A percentile compares a stretch with the other conserved stretches of the same genome.
phyloP scores from a whole-genome alignment of 2,888 invertebrate species.

The Aleiodes testaceus region DNA sequence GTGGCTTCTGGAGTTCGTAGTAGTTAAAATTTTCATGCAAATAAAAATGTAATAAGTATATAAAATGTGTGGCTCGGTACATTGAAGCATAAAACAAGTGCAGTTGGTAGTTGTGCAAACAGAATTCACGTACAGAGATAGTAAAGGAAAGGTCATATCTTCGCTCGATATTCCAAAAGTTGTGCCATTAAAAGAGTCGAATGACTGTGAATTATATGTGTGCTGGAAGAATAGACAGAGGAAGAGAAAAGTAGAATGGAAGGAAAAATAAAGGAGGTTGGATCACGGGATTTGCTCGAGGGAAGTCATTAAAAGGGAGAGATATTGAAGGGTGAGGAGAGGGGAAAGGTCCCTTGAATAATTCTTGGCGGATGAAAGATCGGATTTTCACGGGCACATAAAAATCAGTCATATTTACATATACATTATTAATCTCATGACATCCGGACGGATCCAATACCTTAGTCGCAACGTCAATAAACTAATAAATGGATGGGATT shows the following conservation, averaged over 20 bases:
- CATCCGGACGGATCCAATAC: not conserved
- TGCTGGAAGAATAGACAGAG: conserved; percentile 41
- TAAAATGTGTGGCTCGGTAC: not conserved
- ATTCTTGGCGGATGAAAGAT: not conserved
- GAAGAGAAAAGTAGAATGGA: conserved; percentile 34
- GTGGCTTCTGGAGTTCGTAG: too few species aligned
- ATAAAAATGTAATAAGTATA: not conserved
- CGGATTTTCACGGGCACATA: not conserved
- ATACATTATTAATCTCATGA: not conserved
- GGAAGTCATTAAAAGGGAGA: conserved; percentile 24
- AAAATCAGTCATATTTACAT: conserved; percentile 9
- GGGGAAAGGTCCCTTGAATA: not conserved
- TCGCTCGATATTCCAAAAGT: conserved; percentile 28
- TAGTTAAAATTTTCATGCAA: too few species aligned
- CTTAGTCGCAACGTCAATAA: not conserved
- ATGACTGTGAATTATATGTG: conserved; percentile 30
- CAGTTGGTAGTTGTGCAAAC: conserved; percentile 6
- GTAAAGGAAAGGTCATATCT: conserved; percentile 25
- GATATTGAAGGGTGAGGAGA: not conserved
- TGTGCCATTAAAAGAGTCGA: conserved; percentile 32
- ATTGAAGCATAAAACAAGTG: not conserved
- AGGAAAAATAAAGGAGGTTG: conserved; percentile 17
- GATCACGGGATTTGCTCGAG: conserved; percentile 34
- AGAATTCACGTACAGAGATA: not conserved
- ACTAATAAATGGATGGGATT: too few species aligned